Base-by-base conservation (phyloP, 2,888 invertebrate species). In the Stomorhina lunata region DNA sequence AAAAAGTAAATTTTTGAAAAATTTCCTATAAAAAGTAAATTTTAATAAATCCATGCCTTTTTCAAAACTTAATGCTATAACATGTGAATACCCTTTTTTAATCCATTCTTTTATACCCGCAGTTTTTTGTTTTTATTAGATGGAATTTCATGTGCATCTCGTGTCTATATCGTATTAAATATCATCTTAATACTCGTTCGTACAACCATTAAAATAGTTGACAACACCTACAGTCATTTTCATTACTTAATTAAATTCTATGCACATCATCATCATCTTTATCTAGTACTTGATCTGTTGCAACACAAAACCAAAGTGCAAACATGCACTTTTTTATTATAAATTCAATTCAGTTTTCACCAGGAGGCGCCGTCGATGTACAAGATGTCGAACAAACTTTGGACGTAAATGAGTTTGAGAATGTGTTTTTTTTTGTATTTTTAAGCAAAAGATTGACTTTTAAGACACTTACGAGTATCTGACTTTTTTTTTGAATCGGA, bases 211-310 rank as follows among this genome's bases (percentile, higher is more conserved):
- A 71, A 75, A 79, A 75, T 69, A 75, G 65, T 79, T 79, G 65
- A 76, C 53, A 82, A 79, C 82, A 82, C 82, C 83, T 80, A 80
- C 77, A 68, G 77, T 63, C 53, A 72, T 76, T 75, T 84, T 72
- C 37, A 77, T 81, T 81, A 65, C 75, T 82, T 83, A 77, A 83
- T 83, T 77, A 80, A 83, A 83, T 83, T 83, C 80, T 68, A 50
- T 71, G 76, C 83, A 80, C 83, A 80, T 82, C 82, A 76, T 78
- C 83, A 80, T 82, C 82, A 76, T 78, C 59, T 72, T 83, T 77
- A 83, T 83, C 83, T 80, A 68, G 55, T 80, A 77, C 80, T 83
- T 77, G 77, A 80, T 83, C 83, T 77, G 72, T 69, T 75, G 79
- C 75, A 82, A 61, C 57, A 50, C 15, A 25, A 50, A 69, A 25